phyloP scores from a whole-genome alignment of 2,888 invertebrate genomes.

The Azorinus chamasolen region DNA sequence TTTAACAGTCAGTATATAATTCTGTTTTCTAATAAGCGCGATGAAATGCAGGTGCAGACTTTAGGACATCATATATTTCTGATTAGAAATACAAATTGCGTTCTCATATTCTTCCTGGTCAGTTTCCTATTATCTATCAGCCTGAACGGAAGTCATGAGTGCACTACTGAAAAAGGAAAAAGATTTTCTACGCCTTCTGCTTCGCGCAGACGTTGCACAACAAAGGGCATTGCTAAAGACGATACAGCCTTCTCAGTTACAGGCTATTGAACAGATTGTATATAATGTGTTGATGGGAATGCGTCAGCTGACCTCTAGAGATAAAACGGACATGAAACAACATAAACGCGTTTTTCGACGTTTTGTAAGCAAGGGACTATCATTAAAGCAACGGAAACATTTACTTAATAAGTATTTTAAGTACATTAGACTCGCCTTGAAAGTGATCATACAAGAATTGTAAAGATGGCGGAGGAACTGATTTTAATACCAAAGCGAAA shows the following conservation, averaged over 20 bases:
- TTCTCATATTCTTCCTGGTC: too few relatives aligned
- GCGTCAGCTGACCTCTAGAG: too few relatives aligned
- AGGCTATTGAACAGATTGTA: conserved; percentile 31
- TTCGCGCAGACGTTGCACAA: conserved; percentile 12
- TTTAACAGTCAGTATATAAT: too few relatives aligned
- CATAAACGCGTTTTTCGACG: conserved; percentile 34
- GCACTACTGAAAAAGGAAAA: conserved; percentile 15
- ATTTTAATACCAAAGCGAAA: conserved; percentile 26
- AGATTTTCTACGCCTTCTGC: conserved; percentile 33
- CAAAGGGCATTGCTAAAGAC: conserved; percentile 16
- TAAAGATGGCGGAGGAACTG: conserved; percentile 37
- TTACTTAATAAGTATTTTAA: conserved; percentile 17
- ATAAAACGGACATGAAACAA: conserved; percentile 29
- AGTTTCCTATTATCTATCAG: too few relatives aligned
- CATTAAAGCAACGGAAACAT: conserved; percentile 24
- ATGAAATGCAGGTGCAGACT: too few relatives aligned
- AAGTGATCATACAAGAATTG: conserved; percentile 7
- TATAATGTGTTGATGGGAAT: conserved; percentile 28
- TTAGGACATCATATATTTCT: too few relatives aligned
- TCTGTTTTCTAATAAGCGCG: too few relatives aligned
- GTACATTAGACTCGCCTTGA: conserved; percentile 26
- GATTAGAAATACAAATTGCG: too few relatives aligned
- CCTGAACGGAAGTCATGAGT: too few relatives aligned
- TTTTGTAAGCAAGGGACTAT: conserved; percentile 24
- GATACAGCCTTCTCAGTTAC: conserved; percentile 32